Conservation (phyloP, 2,888 invertebrate genomes). For the Amblyjoppa fuscipennis region DNA sequence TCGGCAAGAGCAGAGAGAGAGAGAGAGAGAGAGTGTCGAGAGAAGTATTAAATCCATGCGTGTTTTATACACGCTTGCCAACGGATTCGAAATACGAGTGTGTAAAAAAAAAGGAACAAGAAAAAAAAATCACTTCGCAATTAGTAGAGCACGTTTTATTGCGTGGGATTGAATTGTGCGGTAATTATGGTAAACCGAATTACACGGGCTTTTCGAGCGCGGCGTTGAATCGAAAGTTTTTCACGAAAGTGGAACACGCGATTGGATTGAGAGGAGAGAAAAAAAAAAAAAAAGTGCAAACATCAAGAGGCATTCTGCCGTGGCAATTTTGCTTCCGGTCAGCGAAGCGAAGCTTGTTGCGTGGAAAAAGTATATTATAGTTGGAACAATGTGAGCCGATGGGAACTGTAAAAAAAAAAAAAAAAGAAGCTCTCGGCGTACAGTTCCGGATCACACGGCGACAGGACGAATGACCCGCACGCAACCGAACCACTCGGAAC, state of each 20-base stretch:
- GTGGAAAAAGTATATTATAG: neutral
- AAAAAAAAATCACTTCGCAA: neutral
- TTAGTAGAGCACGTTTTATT: constrained; percentile 9
- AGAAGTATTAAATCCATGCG: constrained; percentile 18
- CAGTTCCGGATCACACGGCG: neutral
- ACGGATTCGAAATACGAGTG: neutral
- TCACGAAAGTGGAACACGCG: neutral
- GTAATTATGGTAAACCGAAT: constrained; percentile 7
- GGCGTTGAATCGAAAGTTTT: constrained; percentile 1
- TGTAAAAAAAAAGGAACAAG: neutral
- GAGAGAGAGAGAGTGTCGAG: neutral
- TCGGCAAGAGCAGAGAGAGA: neutral
- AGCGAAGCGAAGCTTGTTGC: neutral
- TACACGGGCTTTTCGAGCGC: neutral
- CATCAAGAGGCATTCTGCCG: neutral
- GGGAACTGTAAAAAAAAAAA: neutral
- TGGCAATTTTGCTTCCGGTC: too few species aligned
- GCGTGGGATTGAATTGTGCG: neutral
- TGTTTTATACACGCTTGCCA: neutral
- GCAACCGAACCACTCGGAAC: neutral
- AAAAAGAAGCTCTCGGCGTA: neutral
- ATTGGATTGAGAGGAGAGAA: neutral
- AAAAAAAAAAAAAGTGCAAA: neutral
- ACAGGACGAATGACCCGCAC: constrained; percentile 3
- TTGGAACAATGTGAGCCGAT: neutral